Evolutionary conservation across 2,113 vertebrate genomes (phyloP).

Genomic region (Zosterops hypoxanthus): DNA sequence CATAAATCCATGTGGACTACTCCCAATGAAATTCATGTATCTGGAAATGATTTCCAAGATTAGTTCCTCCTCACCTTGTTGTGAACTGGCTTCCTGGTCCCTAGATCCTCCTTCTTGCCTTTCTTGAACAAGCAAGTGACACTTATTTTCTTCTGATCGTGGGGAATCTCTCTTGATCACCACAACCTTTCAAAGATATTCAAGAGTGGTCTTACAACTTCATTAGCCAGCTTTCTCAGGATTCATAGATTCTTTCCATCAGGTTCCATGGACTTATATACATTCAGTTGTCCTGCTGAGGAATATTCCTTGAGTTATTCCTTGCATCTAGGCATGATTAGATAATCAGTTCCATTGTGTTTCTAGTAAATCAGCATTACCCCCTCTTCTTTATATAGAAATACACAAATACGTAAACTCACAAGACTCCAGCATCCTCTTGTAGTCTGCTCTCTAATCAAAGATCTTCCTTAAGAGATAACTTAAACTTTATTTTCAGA

Average conservation of each 20-base stretch:
- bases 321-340: not conserved
- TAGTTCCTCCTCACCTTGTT: not conserved
- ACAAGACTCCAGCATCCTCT: not conserved
- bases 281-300: not conserved
- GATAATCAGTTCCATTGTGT: not conserved
- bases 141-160: not conserved
- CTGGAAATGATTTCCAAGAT: not conserved
- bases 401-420: not conserved
- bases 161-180: not conserved
- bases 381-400: not conserved
- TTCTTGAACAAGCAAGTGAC: not conserved
- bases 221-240: not conserved
- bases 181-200: not conserved
- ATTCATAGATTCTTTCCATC: not conserved
- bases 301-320: not conserved
- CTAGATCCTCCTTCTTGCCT: not conserved
- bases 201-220: not conserved
- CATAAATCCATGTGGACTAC: not conserved
- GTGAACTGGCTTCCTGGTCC: not conserved
- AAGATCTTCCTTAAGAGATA: not conserved
- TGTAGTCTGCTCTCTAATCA: not conserved
- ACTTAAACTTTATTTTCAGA: not conserved
- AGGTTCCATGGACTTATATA: not conserved
- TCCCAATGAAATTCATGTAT: not conserved
- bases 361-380: not conserved